These are phyloP conservation scores for Nerophis ophidion DNA, from an alignment of 2,113 vertebrate species.

Conservation along the genomic window DNA sequence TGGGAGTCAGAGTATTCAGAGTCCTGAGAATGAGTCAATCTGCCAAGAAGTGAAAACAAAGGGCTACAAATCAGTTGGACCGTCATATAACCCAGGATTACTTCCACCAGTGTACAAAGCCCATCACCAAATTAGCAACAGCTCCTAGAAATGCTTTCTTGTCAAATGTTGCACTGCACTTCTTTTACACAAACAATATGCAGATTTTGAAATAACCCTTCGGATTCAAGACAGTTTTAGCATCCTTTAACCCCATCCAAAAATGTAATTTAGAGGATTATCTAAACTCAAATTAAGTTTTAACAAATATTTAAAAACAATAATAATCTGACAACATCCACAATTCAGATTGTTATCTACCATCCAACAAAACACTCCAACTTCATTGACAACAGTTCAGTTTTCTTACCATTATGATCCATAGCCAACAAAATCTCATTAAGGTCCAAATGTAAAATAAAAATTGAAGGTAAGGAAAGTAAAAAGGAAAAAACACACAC, in stretches of 20 bases:
- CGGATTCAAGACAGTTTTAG: neutral
- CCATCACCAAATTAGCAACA: slow-evolving; percentile 41
- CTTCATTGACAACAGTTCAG: neutral
- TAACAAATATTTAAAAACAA: neutral
- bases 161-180: neutral
- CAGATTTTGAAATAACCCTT: neutral
- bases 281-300: slow-evolving; percentile 1
- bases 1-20: slow-evolving; percentile 73
- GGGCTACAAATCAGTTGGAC: slow-evolving; percentile 77
- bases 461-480: neutral
- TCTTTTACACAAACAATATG: no score
- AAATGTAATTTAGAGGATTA: neutral
- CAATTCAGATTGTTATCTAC: neutral
- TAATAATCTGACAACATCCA: neutral
- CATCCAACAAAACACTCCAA: neutral
- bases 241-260: neutral
- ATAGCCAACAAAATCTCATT: slow-evolving; percentile 6
- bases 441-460: slow-evolving; percentile 5
- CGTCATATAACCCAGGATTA: slow-evolving; percentile 25
- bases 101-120: slow-evolving; percentile 32
- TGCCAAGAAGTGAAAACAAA: slow-evolving; percentile 88
- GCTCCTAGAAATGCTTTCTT: slow-evolving; percentile 4
- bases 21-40: slow-evolving; percentile 82
- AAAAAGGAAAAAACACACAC: neutral
- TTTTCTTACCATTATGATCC: slow-evolving; percentile 51